Evolutionary conservation across 2,113 vertebrate species (phyloP).

Genomic region (Elanus axillaris): DNA sequence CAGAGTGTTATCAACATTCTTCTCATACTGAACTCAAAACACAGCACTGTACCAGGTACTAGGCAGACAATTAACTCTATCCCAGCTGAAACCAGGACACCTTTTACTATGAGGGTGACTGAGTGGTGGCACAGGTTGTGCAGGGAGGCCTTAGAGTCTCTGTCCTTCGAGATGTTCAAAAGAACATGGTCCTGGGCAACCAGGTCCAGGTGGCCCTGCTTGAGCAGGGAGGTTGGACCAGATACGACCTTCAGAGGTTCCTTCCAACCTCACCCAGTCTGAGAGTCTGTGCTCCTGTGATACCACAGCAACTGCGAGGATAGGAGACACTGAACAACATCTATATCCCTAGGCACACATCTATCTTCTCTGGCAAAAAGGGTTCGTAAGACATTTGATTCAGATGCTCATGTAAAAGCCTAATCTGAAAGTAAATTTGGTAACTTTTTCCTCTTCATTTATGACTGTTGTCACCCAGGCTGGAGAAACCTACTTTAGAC

Average conservation of each 20-base stretch:
- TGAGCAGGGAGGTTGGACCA: not conserved
- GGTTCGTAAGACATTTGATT: not conserved
- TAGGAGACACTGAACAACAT: not conserved
- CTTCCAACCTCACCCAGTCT: not conserved
- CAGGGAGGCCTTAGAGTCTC: not conserved
- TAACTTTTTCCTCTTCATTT: conserved; percentile 11
- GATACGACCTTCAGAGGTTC: not conserved
- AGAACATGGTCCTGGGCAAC: not conserved
- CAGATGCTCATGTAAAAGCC: not conserved
- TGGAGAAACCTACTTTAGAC: not conserved
- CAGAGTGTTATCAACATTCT: too few relatives aligned
- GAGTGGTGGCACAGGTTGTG: not conserved
- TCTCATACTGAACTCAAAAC: too few relatives aligned
- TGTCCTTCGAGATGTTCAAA: not conserved
- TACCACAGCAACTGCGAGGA: not conserved
- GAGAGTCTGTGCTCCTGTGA: not conserved
- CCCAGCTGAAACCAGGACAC: too few relatives aligned
- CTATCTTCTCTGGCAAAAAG: not conserved
- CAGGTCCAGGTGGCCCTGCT: not conserved
- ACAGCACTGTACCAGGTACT: too few relatives aligned
- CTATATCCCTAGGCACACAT: not conserved
- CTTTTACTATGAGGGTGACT: not conserved
- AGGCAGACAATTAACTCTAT: too few relatives aligned
- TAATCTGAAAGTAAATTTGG: conserved; percentile 10
- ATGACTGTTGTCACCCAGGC: not conserved